Evolutionary conservation across 2,113 vertebrate species (phyloP), one percentile per base, ranked within the genome.

Genomic region (Fulmarus glacialis): DNA sequence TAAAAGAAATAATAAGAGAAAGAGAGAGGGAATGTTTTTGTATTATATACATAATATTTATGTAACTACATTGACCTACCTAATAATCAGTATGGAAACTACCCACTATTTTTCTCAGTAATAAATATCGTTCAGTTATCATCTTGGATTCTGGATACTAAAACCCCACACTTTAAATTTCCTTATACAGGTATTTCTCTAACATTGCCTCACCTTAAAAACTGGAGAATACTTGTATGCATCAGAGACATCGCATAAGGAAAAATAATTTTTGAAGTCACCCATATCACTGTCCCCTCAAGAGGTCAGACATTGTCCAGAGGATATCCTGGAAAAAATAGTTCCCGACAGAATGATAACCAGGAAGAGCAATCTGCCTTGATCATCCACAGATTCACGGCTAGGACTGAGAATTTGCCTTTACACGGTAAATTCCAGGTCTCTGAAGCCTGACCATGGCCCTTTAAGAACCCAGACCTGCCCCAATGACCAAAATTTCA

Each of bases 281-380:
- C 9, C 8, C 11, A 26, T 29, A 42, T 50, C 32, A 40, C 32
- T 40, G 6, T 62, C 9, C 56, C 23, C 34, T 87, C 34, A 30
- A 52, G 40, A 68, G 24, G 15, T 64, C 68, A 56, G 63, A 50
- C 17, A 68, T 24, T 47, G 21, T 20, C 40, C 18, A 29, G 53
- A 24, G 21, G 80, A 48, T 34, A 74, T 18, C 27, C 36, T 66
- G 50, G 36, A 29, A 45, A 81, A 77, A 64, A 4, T 7, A 40
- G 27, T 27, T 74, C 18, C 80, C 3, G 4, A 43, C 14, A 55
- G 52, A 75, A 19, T 29, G 19, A 21, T 50, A 42, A 62, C 8
- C 29, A 59, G 47, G 17, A 83, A 66, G 21, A 62, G 32, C 22
- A 34, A 56, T 52, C 50, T 50, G 21, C 53, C 0, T 0, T 59